Evolutionary conservation across 2,797 vertebrate genomes (phyloP).

Genomic region (Eospalax fontanierii): DNA sequence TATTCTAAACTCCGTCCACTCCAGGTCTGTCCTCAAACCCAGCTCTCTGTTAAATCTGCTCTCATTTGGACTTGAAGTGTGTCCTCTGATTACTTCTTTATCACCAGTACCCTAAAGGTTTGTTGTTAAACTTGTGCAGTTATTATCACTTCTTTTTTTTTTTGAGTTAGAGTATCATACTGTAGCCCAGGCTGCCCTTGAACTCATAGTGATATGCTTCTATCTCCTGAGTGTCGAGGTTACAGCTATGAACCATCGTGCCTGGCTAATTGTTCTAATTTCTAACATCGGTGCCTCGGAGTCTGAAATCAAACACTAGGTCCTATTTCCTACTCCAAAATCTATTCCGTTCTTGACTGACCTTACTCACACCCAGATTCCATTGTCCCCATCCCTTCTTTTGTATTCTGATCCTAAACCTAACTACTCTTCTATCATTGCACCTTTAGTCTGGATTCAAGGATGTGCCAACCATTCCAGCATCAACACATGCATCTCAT

Average conservation of each 20-base stretch:
- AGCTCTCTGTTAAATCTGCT: slow-evolving; percentile 13
- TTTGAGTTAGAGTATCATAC: background rate
- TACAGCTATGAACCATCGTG: background rate
- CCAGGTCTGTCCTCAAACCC: background rate
- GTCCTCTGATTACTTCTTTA: background rate
- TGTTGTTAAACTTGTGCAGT: background rate
- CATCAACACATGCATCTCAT: background rate
- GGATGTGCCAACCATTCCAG: background rate
- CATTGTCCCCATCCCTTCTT: slow-evolving; percentile 9
- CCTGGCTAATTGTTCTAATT: background rate
- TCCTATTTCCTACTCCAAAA: slow-evolving; percentile 14
- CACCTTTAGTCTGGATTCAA: slow-evolving; percentile 4
- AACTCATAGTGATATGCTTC: background rate
- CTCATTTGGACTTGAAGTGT: slow-evolving; percentile 14
- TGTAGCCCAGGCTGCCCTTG: background rate
- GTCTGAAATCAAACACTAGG: background rate
- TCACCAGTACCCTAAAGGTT: background rate
- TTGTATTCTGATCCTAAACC: background rate
- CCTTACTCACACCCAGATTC: slow-evolving; percentile 4
- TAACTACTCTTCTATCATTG: background rate
- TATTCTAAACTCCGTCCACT: background rate
- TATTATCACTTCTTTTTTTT: background rate
- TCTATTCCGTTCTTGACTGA: background rate
- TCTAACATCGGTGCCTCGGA: background rate
- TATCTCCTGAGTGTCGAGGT: background rate